Evolutionary conservation across 1,140 invertebrate genomes (phyloP).

Genomic region (Macrobrachium nipponense): DNA sequence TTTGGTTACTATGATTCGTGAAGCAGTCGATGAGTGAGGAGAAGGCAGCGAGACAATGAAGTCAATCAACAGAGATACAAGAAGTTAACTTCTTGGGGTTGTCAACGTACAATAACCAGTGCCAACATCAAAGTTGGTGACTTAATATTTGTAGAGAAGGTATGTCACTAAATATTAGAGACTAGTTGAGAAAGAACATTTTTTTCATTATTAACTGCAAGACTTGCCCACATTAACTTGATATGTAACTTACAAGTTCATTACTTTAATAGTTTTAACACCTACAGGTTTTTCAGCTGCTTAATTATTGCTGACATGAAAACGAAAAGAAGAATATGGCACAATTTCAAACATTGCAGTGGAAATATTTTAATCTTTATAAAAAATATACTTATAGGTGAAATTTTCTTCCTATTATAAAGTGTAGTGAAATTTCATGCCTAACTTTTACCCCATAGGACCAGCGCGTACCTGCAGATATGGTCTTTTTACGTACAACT

Average conservation of each 20-base stretch:
- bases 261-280: too few species aligned
- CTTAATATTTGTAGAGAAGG: slow-evolving; percentile 58
- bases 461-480: slow-evolving; percentile 95
- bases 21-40: slow-evolving; percentile 96
- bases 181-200: too few species aligned
- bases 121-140: slow-evolving; percentile 69
- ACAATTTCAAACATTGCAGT: too few species aligned
- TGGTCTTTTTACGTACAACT: slow-evolving; percentile 87
- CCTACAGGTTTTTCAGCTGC: too few species aligned
- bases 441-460: slow-evolving; percentile 77
- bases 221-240: too few species aligned
- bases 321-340: too few species aligned
- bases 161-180: not conserved
- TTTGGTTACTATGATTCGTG: slow-evolving; percentile 93
- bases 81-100: slow-evolving; percentile 69
- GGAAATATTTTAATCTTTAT: too few species aligned
- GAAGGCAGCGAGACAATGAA: slow-evolving; percentile 73
- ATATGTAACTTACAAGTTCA: too few species aligned
- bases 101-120: slow-evolving; percentile 68
- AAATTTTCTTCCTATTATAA: not conserved
- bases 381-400: too few species aligned
- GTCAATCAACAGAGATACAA: slow-evolving; percentile 72
- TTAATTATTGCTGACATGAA: too few species aligned
- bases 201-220: too few species aligned
- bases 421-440: not conserved